phyloP scores from a whole-genome alignment of 30 jellyfish, hydroid and myxozoan genomes.

The Phacellophora camtschatica region DNA sequence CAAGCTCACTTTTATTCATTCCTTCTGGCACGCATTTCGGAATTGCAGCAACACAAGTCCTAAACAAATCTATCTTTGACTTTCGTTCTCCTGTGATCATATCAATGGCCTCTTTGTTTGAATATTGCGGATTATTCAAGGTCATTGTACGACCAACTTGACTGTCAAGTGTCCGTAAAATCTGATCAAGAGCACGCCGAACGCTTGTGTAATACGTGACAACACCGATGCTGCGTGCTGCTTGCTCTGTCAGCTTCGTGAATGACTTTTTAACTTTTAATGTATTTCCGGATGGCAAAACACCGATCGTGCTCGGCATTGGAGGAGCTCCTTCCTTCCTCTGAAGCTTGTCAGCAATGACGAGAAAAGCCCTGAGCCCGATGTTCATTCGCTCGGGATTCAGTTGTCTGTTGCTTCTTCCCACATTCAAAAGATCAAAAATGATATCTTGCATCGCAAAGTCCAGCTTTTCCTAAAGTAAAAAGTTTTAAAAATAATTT shows the following conservation, averaged over 20 bases:
- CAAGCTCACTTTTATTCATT: constrained; percentile 90
- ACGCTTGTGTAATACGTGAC: constrained; percentile 97
- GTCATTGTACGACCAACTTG: constrained; percentile 98
- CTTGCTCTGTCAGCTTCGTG: constrained; percentile 96
- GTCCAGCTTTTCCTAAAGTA: constrained; percentile 92
- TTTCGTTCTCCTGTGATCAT: constrained; percentile 95
- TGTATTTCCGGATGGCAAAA: constrained; percentile 92
- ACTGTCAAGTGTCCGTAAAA: constrained; percentile 79
- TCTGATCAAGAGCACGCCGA: constrained; percentile 91
- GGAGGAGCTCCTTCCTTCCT: constrained; percentile 99
- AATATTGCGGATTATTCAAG: constrained; percentile 85
- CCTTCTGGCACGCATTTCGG: constrained; percentile 99
- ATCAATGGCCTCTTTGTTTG: constrained; percentile 91
- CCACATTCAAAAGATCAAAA: constrained; percentile 88
- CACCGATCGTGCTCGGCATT: constrained; percentile 98
- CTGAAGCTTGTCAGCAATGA: constrained; percentile 93
- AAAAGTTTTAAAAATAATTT: too few species aligned
- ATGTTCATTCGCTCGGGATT: constrained; percentile 98
- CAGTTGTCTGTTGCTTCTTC: constrained; percentile 83
- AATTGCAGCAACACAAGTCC: constrained; percentile 98
- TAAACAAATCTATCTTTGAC: constrained; percentile 90
- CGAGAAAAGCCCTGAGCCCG: constrained; percentile 95
- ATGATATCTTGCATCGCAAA: constrained; percentile 99
- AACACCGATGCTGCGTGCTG: constrained; percentile 98
- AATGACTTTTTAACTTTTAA: constrained; percentile 91